Base-by-base conservation (phyloP, 2,113 vertebrate species). In the Micronisus gabar region DNA sequence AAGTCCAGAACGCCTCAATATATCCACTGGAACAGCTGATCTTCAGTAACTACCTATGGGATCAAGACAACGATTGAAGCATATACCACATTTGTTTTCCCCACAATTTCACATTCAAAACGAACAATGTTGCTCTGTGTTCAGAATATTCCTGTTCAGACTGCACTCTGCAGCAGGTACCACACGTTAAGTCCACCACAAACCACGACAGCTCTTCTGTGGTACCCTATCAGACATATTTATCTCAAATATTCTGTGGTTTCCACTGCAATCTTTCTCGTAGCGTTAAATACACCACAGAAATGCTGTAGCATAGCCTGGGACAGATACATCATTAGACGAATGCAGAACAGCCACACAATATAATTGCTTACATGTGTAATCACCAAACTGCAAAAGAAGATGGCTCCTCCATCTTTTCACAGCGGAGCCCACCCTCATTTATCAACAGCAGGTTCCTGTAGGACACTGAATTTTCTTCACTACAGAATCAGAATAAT, bases 181-280 rank as follows among this genome's bases (percentile, higher is more conserved):
- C 27, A 40, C 17, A 29, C 1, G 1, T 6, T 7, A 76, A 45
- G 23, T 27, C 32, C 59, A 78, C 34, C 21, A 7, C 1, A 3
- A 30, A 2, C 56, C 56, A 59, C 0, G 0, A 10, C n/a, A 34
- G 34, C 13, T 53, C 73, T 67, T 59, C 25, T 0, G 1, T 20
- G 32, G 8, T 5, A 48, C 21, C 38, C 30, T 23, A 22, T 25
- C 36, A 65, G 20, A 53, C 30, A 50, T 9, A 36, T 70, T 36
- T 11, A 29, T 8, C 50, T n/a, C 62, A 43, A 36, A 65, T 61
- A 40, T 9, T 45, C 25, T 13, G 26, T 62, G 29, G 2, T 63
- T 90, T 41, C 36, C 13, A 10, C 6, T 65, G 9, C 8, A 15
- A 26, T 40, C 32, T 34, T 19, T n/a, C 48, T 17, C 10, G 17